Base-by-base conservation (phyloP, 2,113 vertebrate species). In the Pipra filicauda region DNA sequence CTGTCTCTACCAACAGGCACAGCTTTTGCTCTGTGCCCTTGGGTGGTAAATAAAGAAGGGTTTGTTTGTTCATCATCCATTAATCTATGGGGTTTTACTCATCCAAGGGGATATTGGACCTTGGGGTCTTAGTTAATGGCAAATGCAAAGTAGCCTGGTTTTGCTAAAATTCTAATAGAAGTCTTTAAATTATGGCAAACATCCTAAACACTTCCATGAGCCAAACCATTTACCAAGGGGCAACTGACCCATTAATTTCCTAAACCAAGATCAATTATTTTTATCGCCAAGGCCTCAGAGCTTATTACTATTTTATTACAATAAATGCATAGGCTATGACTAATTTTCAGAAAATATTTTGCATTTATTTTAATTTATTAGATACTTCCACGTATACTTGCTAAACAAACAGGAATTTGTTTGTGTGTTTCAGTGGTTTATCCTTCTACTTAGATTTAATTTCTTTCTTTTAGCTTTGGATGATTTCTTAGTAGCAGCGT, bases 311-410 rank as follows among this genome's bases (percentile, higher is more conserved):
- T 13, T 65, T 76, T 51, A n/a, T 33, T n/a, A 55, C 10, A 52
- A 35, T 16, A 37, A 70, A 62, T 33, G 7, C 26, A 83, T 17
- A 46, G 44, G n/a, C 12, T 13, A 30, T 30, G 19, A 39, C 8
- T 70, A 27, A 59, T 24, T 86, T 69, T 66, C 62, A 44, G 8
- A 41, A 77, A 58, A 9, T 64, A 66, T 16, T 65, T 85, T 43
- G 52, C 5, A 67, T 62, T 82, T 39, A 24, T 66, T 66, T 65
- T 49, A 26, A 35, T 30, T 54, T 43, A 27, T 59, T 49, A 85
- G 28, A 8, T 78, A 31, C 9, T 78, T 71, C 39, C 49, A 67
- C 0, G 0, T 14, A 28, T 5, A 1, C 16, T 74, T 77, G 52
- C 14, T 77, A 59, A 90, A 77, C 6, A 81, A 74, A 51, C 13